Evolutionary conservation across 2,113 vertebrate species (phyloP), one percentile per base, ranked within the genome.

Genomic region (Nymphicus hollandicus): DNA sequence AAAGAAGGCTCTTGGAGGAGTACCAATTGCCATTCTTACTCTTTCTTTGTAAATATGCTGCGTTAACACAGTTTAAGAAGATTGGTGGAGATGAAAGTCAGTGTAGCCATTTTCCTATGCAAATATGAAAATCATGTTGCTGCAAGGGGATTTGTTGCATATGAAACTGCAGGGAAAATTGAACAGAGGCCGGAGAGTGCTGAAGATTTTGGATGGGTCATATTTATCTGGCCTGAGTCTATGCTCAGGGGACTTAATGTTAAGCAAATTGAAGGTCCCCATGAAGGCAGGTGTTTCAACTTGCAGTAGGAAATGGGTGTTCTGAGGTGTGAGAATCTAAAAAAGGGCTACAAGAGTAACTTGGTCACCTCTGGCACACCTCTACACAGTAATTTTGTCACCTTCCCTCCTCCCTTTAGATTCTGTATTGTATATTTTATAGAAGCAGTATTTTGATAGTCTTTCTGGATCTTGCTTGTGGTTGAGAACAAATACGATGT

Each of bases 221-320:
- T 18, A 31, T 9, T 5, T 17, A n/a, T 8, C 18, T 64, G 52
- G 14, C 19, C 58, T 18, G 61, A 52, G 9, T 61, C 23, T 52
- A 0, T 68, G 35, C 13, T 49, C 35, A 60, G 37, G n/a, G 50
- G 16, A 23, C 28, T 24, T 2, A 60, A 46, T 0, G 1, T 47
- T 46, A 72, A 60, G 23, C 8, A 46, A 1, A 0, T 49, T 19
- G 24, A 61, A 60, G 13, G 52, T 87, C 11, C 16, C 5, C 18
- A 1, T 39, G 63, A 91, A 69, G 52, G 41, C 27, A 50, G 20
- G 2, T 77, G 18, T 55, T 93, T 88, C 43, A 68, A 4, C 24
- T 78, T 66, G 46, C 43, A 23, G 7, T 52, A 63, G 17, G 27
- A 93, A 74, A 81, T 55, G 2, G 3, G 2, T 58, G 7, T 53